Evolutionary conservation across 2,888 invertebrate genomes (phyloP).

Genomic region (Latrodectus elegans): DNA sequence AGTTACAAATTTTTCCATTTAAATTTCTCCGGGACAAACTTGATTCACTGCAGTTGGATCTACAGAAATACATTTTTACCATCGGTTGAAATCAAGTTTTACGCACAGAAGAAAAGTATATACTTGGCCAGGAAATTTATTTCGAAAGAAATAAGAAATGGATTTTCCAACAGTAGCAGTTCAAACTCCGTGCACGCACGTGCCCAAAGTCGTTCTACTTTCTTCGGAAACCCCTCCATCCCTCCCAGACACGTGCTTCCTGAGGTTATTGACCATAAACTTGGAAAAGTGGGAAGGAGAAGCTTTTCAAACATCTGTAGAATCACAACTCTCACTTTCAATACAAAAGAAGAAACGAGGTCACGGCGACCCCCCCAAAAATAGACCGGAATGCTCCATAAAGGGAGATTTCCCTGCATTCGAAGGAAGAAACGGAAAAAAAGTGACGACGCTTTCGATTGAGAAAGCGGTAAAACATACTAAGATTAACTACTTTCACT

Average conservation of each 20-base stretch:
- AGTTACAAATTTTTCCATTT: too few relatives aligned
- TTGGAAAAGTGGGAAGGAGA: conserved; percentile 34
- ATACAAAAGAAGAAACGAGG: conserved; percentile 31
- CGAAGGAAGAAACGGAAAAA: neutral
- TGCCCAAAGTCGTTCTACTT: conserved; percentile 1
- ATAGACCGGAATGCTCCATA: neutral
- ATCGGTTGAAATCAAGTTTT: too few relatives aligned
- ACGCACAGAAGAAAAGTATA: too few relatives aligned
- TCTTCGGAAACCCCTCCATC: neutral
- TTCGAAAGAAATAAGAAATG: neutral
- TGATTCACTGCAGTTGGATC: too few relatives aligned
- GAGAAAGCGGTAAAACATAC: too few relatives aligned
- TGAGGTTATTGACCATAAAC: conserved; percentile 50
- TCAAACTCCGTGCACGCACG: neutral
- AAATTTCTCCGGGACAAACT: too few relatives aligned
- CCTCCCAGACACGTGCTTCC: neutral
- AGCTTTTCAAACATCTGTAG: conserved; percentile 34
- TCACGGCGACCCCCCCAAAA: conserved; percentile 29
- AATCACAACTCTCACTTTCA: conserved; percentile 32
- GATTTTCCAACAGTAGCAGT: neutral
- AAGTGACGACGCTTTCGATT: too few relatives aligned
- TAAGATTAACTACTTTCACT: too few relatives aligned
- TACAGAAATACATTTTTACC: too few relatives aligned
- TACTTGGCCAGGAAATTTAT: neutral
- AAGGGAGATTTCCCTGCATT: neutral